Conservation (phyloP, 2,888 invertebrate genomes). For the Lasioglossum figueresi region DNA sequence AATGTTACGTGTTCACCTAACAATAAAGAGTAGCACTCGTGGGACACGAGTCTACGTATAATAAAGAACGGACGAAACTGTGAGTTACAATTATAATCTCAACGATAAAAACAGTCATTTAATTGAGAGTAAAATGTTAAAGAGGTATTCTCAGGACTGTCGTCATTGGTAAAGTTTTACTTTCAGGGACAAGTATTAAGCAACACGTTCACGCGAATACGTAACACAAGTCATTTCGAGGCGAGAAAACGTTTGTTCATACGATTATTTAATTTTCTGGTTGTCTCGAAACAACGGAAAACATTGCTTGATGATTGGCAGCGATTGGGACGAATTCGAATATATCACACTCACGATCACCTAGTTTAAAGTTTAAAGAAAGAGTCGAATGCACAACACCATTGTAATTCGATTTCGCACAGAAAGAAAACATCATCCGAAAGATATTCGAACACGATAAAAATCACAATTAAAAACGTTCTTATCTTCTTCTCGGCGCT, state of each 20-base stretch:
- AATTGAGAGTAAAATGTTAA: neutral
- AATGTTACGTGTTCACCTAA: neutral
- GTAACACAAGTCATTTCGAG: neutral
- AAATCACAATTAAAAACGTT: slow-evolving; percentile 63
- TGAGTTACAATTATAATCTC: neutral
- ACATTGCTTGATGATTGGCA: slow-evolving; percentile 57
- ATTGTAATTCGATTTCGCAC: slow-evolving; percentile 34
- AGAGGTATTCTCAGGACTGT: neutral
- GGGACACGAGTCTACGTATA: neutral
- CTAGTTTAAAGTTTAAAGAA: slow-evolving; percentile 4
- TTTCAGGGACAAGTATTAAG: neutral
- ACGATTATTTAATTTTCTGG: neutral
- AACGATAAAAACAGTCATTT: neutral
- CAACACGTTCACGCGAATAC: slow-evolving; percentile 4
- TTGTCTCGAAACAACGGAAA: slow-evolving; percentile 45
- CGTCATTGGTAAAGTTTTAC: neutral
- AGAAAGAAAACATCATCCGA: slow-evolving; percentile 37
- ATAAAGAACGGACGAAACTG: neutral
- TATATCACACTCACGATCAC: slow-evolving; percentile 50
- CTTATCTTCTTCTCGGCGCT: slow-evolving; percentile 33
- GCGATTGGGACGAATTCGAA: slow-evolving; percentile 67
- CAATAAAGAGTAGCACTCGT: neutral
- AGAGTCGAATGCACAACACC: slow-evolving; percentile 20
- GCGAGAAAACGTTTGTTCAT: neutral
- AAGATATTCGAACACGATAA: slow-evolving; percentile 47